Evolutionary conservation across 2,113 vertebrate genomes (phyloP).

Genomic region (Choloepus hoffmanni): DNA sequence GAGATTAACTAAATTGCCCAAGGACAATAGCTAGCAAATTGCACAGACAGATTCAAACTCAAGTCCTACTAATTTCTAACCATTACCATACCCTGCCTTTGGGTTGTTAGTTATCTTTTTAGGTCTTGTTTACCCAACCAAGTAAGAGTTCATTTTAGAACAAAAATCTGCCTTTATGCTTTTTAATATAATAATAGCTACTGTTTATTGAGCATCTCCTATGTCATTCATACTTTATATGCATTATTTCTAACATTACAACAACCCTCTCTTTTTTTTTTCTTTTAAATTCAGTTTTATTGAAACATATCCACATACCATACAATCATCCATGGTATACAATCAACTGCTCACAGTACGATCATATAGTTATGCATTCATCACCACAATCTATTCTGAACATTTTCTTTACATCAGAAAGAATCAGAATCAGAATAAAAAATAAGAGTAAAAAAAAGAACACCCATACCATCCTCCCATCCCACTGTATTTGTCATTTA

Average conservation of each 20-base stretch:
- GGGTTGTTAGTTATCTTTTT: not conserved
- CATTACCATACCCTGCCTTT: not conserved
- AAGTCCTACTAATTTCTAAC: not conserved
- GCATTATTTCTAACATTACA: not conserved
- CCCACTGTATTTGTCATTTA: too few species aligned
- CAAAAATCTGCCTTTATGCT: not conserved
- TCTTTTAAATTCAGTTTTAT: too few species aligned
- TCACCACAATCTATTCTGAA: too few species aligned
- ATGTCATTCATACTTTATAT: not conserved
- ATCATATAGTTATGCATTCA: too few species aligned
- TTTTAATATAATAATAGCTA: not conserved
- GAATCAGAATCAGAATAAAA: too few species aligned
- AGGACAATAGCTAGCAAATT: not conserved
- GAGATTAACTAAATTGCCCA: not conserved
- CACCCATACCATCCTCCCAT: too few species aligned
- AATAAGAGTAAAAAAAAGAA: too few species aligned
- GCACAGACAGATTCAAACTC: not conserved
- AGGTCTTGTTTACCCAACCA: not conserved
- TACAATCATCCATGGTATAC: too few species aligned
- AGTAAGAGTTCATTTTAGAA: not conserved
- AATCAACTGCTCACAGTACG: too few species aligned
- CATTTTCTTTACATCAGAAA: too few species aligned
- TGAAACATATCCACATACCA: too few species aligned
- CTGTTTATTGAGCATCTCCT: not conserved
- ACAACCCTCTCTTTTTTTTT: not conserved